Percentiles rank a stretch among this genome's conserved stretches.
phyloP scores from a whole-genome alignment of 2,888 invertebrate genomes.

The Drosophila affinis region DNA sequence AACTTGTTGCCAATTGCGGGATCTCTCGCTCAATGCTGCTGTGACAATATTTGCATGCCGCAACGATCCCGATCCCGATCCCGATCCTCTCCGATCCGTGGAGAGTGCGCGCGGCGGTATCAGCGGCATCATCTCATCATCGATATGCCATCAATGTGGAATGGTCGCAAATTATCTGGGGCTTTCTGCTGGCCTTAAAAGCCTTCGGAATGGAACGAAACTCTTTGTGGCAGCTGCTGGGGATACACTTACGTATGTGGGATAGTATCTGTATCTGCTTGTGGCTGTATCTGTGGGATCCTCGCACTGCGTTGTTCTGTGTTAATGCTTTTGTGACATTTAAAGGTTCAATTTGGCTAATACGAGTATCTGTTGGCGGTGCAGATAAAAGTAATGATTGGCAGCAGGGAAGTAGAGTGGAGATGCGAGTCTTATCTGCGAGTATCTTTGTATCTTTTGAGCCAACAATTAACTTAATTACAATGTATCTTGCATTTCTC shows the following conservation, averaged over 20 bases:
- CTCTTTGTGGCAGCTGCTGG: neutral
- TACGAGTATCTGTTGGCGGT: conserved; percentile 57
- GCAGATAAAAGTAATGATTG: conserved; percentile 58
- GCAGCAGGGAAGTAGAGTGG: neutral
- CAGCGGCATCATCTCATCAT: conserved; percentile 78
- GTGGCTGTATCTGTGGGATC: conserved; percentile 27
- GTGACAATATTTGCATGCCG: conserved; percentile 72
- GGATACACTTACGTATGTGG: conserved; percentile 6
- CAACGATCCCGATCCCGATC: conserved; percentile 21
- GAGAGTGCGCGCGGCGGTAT: conserved; percentile 46
- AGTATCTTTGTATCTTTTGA: neutral
- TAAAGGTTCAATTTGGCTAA: conserved; percentile 67
- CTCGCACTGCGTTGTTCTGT: conserved; percentile 8
- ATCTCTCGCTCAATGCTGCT: conserved; percentile 21
- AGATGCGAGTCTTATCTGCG: neutral
- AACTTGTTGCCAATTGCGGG: conserved; percentile 52
- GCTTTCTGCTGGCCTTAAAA: conserved; percentile 56
- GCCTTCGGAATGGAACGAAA: conserved; percentile 16
- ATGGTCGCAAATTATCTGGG: conserved; percentile 75
- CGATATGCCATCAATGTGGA: conserved; percentile 78
- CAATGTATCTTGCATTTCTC: conserved; percentile 26
- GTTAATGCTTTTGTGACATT: conserved; percentile 76
- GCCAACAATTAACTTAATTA: conserved; percentile 26
- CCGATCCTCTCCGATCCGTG: neutral
- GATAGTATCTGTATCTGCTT: conserved; percentile 13